These are phyloP conservation scores for Escarpia spicata DNA, from an alignment of 2,888 invertebrate species.

Conservation along the genomic window DNA sequence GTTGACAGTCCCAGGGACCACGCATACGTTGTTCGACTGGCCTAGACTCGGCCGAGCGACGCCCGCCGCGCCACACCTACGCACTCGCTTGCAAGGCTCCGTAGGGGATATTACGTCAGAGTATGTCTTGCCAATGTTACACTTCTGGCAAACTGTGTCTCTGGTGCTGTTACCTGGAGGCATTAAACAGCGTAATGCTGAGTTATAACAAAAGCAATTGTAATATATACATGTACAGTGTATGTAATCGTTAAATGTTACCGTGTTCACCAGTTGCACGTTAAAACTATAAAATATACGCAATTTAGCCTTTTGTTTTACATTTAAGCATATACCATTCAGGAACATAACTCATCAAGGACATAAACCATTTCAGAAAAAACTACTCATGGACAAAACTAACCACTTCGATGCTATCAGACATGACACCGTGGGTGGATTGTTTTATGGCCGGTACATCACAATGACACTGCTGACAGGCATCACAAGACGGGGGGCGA, in stretches of 20 bases:
- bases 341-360: no score
- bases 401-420: no score
- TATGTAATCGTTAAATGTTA: no score
- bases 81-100: background rate
- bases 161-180: background rate
- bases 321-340: background rate
- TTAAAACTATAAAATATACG: background rate
- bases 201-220: background rate
- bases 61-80: background rate
- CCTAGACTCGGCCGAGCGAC: background rate
- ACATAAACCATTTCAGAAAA: no score
- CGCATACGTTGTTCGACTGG: background rate
- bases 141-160: background rate
- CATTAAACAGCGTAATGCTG: background rate
- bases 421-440: no score
- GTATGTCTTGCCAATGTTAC: slow-evolving; percentile 21
- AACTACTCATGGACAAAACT: no score
- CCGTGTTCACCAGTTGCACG: no score
- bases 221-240: background rate
- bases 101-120: slow-evolving; percentile 19
- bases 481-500: no score
- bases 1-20: background rate
- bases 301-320: background rate
- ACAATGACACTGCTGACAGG: no score
- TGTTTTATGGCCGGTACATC: no score